A percentile compares a stretch with the other conserved stretches of the same genome.
Conservation (phyloP, 2,797 vertebrate species). For the Sebastes itinus region DNA sequence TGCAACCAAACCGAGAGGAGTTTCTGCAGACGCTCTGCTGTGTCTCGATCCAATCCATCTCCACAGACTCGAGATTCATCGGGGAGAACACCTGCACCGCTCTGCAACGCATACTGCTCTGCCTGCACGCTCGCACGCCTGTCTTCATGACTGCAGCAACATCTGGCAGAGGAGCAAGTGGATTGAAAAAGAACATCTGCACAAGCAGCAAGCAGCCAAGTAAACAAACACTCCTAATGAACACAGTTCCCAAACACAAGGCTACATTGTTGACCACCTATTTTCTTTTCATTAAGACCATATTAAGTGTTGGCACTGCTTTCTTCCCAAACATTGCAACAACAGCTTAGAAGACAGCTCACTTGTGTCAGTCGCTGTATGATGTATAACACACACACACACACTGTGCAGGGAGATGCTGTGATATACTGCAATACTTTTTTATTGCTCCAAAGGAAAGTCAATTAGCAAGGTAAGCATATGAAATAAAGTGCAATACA, state of each 20-base stretch:
- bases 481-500: neutral
- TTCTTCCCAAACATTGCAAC: slow-evolving; percentile 18
- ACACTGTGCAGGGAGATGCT: neutral
- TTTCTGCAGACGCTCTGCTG: slow-evolving; percentile 39
- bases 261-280: slow-evolving; percentile 39
- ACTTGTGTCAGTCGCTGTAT: neutral
- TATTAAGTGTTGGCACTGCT: slow-evolving; percentile 33
- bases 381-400: neutral
- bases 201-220: slow-evolving; percentile 62
- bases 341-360: slow-evolving; percentile 4
- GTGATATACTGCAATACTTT: neutral
- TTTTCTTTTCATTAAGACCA: slow-evolving; percentile 50
- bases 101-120: slow-evolving; percentile 23
- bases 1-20: slow-evolving; percentile 28
- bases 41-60: slow-evolving; percentile 46
- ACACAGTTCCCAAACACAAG: slow-evolving; percentile 55
- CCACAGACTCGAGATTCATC: slow-evolving; percentile 38
- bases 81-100: slow-evolving; percentile 71
- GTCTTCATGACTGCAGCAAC: slow-evolving; percentile 58
- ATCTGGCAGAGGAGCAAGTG: slow-evolving; percentile 69
- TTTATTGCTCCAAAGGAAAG: neutral
- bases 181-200: slow-evolving; percentile 71
- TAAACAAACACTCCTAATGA: slow-evolving; percentile 59
- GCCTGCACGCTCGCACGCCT: slow-evolving; percentile 28
- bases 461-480: neutral